Base-by-base conservation (phyloP, 2,888 invertebrate genomes). In the Trisateles emortualis region DNA sequence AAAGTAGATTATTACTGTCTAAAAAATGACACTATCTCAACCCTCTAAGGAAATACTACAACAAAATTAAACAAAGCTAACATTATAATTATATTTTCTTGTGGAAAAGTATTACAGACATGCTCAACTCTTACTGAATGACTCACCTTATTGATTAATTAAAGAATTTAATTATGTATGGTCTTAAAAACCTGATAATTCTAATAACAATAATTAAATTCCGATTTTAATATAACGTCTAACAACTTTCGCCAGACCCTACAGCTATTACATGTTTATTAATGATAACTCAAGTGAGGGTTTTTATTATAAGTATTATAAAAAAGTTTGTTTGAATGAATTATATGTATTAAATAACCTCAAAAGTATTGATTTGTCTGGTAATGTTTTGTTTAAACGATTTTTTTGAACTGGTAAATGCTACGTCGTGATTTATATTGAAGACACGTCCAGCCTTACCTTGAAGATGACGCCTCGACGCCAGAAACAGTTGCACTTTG, bases 401-500 rank as follows among this genome's bases (percentile, higher is more conserved):
- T 33, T 10, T 35, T 46, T 60, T 55, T 56, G 24, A 66, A 68
- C 61, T 71, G 66, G 53, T 61, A 70, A 79, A 83, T 84, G 82
- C 88, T 91, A 92, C 92, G 83, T 86, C 88, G 87, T 87, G 89
- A 88, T 91, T 88, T 89, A 79, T 86, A 88, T 86, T 69, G 88
- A 86, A 92, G 91, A 90, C 92, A 91, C 92, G 82, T 92, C 93
- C 91, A 90, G 87, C 90, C 93, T 93, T 93, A 93, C 93, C 93
- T 93, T 90, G 75, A 76, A 82, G 84, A 85, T 81, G 90, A 90
- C 88, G 92, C 88, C 91, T 88, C 87, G 92, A 88, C 84, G 91
- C 86, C 90, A 90, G 89, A 82, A 84, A 89, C 87, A 88, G 86
- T 91, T 88, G 91, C 93, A 93, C 93, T 93, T 93, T 86, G 82